Evolutionary conservation across 1,140 invertebrate species (phyloP), one percentile per base, ranked within the genome.

Genomic region (Bombus turneri): DNA sequence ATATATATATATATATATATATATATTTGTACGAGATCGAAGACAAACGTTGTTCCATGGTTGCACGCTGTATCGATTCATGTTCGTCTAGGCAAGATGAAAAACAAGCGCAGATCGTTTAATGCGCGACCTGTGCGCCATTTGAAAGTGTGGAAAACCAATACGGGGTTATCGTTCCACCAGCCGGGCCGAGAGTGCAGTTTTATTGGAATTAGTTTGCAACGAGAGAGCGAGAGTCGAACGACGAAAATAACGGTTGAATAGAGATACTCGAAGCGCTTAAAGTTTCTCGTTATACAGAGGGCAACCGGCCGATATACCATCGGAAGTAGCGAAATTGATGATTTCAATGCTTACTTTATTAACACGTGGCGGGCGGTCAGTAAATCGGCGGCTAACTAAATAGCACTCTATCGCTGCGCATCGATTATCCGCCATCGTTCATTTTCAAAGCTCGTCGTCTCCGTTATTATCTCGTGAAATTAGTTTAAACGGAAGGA

Each of bases 371-470:
- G n/a, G 10, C 15, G 31, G 34, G 18, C 43, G 18, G 57, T 22
- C 64, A 13, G 74, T 62, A 78, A 83, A 78, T 68, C 73, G 73
- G 4, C 62, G 73, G 41, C 73, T 83, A 76, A 77, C 81, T 68
- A 57, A 83, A 83, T 78, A 83, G 69, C 72, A 66, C 41, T 34
- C 62, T 41, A 47, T 28, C 81, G 74, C 64, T 12, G 39, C 74
- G 47, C 69, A 83, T 83, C 74, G 81, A 78, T 83, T 83, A 83
- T 83, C 81, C 81, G 81, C 62, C 81, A 69, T 78, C 81, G 81
- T 78, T 83, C 81, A 78, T 83, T 83, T 57, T 77, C 81, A n/a
- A 31, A 78, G 81, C 74, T 69, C 74, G 53, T 78, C 81, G 73
- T 68, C 81, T 69, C 74, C 74, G 74, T 83, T 83, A 83, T 83